phyloP scores from a whole-genome alignment of 2,797 vertebrate genomes.

The Danionella dracula region DNA sequence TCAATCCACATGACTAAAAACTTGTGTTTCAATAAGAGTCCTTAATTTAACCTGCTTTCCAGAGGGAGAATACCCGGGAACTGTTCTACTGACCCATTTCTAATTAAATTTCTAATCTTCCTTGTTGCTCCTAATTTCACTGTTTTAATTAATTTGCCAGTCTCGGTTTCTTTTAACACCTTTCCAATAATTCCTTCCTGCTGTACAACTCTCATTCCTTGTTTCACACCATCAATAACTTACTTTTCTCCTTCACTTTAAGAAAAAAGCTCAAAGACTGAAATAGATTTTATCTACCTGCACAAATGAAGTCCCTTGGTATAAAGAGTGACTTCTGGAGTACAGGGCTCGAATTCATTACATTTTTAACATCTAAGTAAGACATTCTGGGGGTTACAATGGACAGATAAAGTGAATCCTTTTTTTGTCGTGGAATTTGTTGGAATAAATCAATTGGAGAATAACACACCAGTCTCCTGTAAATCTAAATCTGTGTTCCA shows the following conservation, averaged over 20 bases:
- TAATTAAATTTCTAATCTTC: slow-evolving; percentile 24
- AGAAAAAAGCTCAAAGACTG: slow-evolving; percentile 6
- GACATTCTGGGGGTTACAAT: not conserved
- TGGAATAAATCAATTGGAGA: too few relatives aligned
- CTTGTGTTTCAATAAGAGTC: slow-evolving; percentile 21
- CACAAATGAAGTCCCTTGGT: slow-evolving; percentile 31
- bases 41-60: slow-evolving; percentile 3
- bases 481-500: too few relatives aligned
- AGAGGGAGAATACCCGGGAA: not conserved
- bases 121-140: slow-evolving; percentile 20
- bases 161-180: slow-evolving; percentile 5
- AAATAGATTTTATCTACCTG: slow-evolving; percentile 32
- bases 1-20: slow-evolving; percentile 60
- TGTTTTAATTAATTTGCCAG: slow-evolving; percentile 19
- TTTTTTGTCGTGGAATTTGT: too few relatives aligned
- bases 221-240: slow-evolving; percentile 7
- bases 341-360: slow-evolving; percentile 14
- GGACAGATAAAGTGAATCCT: not conserved
- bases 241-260: slow-evolving; percentile 3
- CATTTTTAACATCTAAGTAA: not conserved
- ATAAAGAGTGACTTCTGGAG: slow-evolving; percentile 13
- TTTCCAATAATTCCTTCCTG: slow-evolving; percentile 8
- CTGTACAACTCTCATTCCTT: not conserved
- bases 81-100: not conserved
- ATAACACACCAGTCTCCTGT: too few relatives aligned